Evolutionary conservation across 1,140 invertebrate genomes (phyloP).

Genomic region (Lordiphosa mommai): DNA sequence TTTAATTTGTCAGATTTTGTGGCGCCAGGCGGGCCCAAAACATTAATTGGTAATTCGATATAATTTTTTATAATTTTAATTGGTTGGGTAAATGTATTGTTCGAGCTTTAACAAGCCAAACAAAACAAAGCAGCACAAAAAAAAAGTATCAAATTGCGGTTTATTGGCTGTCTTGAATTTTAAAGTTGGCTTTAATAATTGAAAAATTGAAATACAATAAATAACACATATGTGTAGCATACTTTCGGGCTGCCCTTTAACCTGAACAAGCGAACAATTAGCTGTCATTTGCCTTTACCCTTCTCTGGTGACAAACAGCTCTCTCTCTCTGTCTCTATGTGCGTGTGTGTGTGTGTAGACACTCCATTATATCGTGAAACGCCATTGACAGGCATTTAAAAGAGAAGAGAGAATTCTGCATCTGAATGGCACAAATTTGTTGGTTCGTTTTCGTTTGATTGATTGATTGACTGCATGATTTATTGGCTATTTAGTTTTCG

Average conservation of each 20-base stretch:
- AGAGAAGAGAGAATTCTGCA: constrained; percentile 32
- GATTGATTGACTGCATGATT: constrained; percentile 67
- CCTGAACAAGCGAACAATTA: constrained; percentile 36
- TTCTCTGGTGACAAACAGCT: too few species aligned
- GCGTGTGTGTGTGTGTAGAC: too few species aligned
- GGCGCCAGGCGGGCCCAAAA: neutral
- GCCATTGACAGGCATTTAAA: constrained; percentile 48
- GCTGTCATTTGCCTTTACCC: constrained; percentile 30
- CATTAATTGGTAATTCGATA: constrained; percentile 49
- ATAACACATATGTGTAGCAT: too few species aligned
- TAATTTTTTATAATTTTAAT: constrained; percentile 43
- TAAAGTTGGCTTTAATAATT: neutral
- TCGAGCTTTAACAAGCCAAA: neutral
- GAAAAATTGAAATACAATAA: too few species aligned
- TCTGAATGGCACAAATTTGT: constrained; percentile 39
- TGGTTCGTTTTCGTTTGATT: constrained; percentile 47
- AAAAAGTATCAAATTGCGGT: neutral
- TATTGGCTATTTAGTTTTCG: constrained; percentile 71
- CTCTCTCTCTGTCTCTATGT: too few species aligned
- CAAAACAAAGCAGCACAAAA: constrained; percentile 15
- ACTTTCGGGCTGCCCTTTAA: neutral
- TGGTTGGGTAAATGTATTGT: constrained; percentile 29
- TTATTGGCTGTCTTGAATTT: constrained; percentile 7
- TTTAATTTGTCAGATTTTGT: constrained; percentile 44
- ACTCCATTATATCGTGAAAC: constrained; percentile 33